phyloP scores from a whole-genome alignment of 2,113 vertebrate species.

The Melospiza georgiana region DNA sequence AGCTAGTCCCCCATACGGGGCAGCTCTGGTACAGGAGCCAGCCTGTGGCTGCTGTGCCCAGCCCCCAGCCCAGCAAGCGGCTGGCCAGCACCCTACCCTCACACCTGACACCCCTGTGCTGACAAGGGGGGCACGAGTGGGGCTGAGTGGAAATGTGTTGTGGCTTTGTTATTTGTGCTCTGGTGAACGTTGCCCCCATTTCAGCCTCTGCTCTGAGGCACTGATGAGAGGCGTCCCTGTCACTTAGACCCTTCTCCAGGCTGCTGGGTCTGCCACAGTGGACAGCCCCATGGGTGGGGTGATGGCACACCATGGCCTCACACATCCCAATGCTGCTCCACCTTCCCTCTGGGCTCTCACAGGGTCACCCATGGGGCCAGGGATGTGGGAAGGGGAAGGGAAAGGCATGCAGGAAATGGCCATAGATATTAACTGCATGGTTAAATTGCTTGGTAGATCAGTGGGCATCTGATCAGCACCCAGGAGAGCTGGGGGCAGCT shows the following conservation, averaged over 20 bases:
- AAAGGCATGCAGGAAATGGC: neutral
- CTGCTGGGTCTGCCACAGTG: neutral
- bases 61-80: neutral
- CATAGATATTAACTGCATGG: neutral
- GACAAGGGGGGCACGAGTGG: fast-evolving
- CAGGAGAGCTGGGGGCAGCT: neutral
- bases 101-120: fast-evolving
- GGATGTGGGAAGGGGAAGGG: fast-evolving
- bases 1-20: fast-evolving
- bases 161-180: neutral
- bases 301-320: neutral
- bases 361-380: neutral
- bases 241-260: neutral
- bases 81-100: neutral
- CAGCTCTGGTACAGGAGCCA: neutral
- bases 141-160: neutral
- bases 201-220: neutral
- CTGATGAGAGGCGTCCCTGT: neutral
- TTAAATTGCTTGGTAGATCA: neutral
- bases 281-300: neutral
- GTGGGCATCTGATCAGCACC: fast-evolving
- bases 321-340: neutral
- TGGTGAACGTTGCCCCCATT: neutral
- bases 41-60: neutral
- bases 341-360: neutral